Evolutionary conservation across 92 coral and sea anemone species (phyloP), one percentile per base, ranked within the genome.

Genomic region (Galaxea fascicularis): DNA sequence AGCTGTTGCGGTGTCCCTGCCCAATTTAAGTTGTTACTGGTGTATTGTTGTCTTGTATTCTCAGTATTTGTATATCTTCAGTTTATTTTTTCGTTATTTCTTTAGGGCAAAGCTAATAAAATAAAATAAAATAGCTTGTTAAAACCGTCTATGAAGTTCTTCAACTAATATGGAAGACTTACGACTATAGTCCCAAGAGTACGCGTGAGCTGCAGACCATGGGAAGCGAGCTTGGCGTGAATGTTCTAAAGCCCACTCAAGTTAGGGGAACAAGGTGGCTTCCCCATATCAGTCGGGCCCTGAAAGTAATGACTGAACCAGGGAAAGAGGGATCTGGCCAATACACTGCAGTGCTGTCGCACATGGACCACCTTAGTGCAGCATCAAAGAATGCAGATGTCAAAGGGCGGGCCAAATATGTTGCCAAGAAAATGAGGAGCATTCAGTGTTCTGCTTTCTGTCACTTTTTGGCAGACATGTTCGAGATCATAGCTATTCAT

Each of bases 201-300:
- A 78, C 31, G 41, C 49, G 82, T 10, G 90, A 86, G 75, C 75
- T 86, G 16, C 66, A 86, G 35, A 58, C 45, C 41, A 57, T 79
- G 25, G 86, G 73, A 39, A 70, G 26, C 65, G 86, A 86, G 67
- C 86, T 86, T 39, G 90, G 86, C 27, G 65, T 86, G 8, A 76
- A 79, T 71, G 86, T 79, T 28, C 49, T 77, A 65, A 86, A 86
- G 35, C 90, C 86, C 27, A 79, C 90, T 10, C 85, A 86, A 62
- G 80, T 86, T 20, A 78, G 80, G 0, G 70, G 90, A n/a, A 86
- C 90, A 62, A 71, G 87, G 20, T 86, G 90, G 86, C 86, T 86
- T 29, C 86, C 81, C 3, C 90, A 79, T 28, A 31, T 79, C 75
- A 79, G 90, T n/a, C 66, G 86, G 28, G 86, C 86, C 60, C 14